Evolutionary conservation across 2,797 vertebrate genomes (phyloP).

Genomic region (Octomys mimax): DNA sequence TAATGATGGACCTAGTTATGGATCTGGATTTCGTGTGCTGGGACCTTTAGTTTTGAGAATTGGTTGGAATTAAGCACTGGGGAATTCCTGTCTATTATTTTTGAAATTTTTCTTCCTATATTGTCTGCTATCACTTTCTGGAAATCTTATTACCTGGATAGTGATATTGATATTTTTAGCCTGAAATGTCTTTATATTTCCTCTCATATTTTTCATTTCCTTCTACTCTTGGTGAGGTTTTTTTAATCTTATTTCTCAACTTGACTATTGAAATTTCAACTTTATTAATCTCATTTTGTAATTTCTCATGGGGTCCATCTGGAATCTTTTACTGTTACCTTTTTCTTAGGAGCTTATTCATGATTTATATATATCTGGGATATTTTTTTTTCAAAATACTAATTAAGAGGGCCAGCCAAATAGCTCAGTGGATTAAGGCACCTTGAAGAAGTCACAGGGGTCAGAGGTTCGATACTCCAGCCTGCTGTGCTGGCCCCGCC

Average conservation of each 20-base stretch:
- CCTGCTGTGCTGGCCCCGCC: too few species aligned
- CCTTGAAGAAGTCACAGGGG: too few species aligned
- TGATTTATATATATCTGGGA: background rate
- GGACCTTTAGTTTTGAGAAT: background rate
- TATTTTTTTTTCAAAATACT: slow-evolving; percentile 32
- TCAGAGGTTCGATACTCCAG: too few species aligned
- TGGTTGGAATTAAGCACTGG: background rate
- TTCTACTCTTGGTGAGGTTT: slow-evolving; percentile 31
- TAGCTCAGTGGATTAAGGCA: too few species aligned
- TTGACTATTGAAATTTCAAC: slow-evolving; percentile 64
- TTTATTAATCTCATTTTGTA: slow-evolving; percentile 54
- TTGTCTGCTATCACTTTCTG: slow-evolving; percentile 23
- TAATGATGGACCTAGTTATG: background rate
- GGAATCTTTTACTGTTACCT: slow-evolving; percentile 22
- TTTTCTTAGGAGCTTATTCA: background rate
- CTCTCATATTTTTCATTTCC: slow-evolving; percentile 60
- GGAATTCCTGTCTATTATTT: background rate
- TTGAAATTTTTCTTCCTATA: background rate
- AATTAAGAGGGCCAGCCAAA: background rate
- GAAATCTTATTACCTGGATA: slow-evolving; percentile 49
- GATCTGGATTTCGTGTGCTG: slow-evolving; percentile 14
- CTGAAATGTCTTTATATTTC: slow-evolving; percentile 49
- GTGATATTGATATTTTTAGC: slow-evolving; percentile 42
- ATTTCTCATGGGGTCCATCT: slow-evolving; percentile 48
- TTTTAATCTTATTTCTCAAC: slow-evolving; percentile 59